Evolutionary conservation across 2,113 vertebrate genomes (phyloP), one percentile per base, ranked within the genome.

Genomic region (Variabilichromis moorii): DNA sequence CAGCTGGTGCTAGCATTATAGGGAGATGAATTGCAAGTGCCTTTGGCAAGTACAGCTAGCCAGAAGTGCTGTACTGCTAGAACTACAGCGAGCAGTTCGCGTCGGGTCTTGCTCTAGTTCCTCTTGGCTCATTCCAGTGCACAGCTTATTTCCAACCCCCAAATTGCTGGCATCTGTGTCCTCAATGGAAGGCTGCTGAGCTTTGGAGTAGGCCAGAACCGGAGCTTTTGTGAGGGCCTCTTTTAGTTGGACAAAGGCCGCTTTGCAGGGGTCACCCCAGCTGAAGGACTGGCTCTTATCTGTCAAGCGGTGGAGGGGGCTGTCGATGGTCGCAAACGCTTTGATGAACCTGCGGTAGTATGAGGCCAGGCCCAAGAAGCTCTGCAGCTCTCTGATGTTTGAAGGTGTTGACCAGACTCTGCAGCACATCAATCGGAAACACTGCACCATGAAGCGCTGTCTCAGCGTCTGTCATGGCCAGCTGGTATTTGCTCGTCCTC

Each of bases 301-400:
- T 0, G n/a, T 54, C n/a, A 54, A 6, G n/a, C 0, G 2, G 3
- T 21, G 51, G n/a, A 54, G 51, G n/a, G 51, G 51, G n/a, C 51
- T 54, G 51, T 21, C 9, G 4, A 53, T 21, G 9, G 51, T 54
- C 1, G 1, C 51, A 54, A 54, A 21, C 5, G 2, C 51, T 54
- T 54, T 21, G 19, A 21, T 54, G 51, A 54, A 54, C 19, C 5
- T 11, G 51, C 5, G 3, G 51, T 54, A 54, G 51, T 54, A 54
- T 54, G 2, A 54, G 5, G n/a, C 45, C 45, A 47, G 14, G 14
- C 14, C 4, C 45, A 47, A 47, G 45, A 47, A 47, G 45, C 53
- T 54, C n/a, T 10, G 9, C 5, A 55, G 21, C 53, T 26, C 11
- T 55, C 21, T 26, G n/a, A 24, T 1, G 3, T 54, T 54, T 0